These are phyloP conservation scores for Macrophya alboannulata DNA, from an alignment of 2,888 invertebrate genomes.

Conservation along the genomic window DNA sequence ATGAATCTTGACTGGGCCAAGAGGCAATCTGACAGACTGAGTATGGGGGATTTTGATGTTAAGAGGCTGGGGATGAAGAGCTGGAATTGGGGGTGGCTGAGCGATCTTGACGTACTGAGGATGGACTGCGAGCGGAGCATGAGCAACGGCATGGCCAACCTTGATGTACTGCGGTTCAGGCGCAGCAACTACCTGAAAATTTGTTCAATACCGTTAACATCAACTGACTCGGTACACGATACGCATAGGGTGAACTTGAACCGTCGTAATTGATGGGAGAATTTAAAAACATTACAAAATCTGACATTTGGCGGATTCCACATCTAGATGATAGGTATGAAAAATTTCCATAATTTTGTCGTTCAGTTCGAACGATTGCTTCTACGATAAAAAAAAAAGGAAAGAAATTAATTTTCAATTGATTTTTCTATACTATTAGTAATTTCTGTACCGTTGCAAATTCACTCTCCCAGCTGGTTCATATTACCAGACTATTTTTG, in stretches of 20 bases:
- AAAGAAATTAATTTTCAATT: background rate
- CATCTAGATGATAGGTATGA: too few species aligned
- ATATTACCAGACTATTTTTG: background rate
- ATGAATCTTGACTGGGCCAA: constrained; percentile 77
- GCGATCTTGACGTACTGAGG: constrained; percentile 67
- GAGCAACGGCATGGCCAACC: constrained; percentile 45
- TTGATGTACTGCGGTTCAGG: constrained; percentile 46
- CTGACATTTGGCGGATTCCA: too few species aligned
- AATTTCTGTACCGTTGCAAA: background rate
- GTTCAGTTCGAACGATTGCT: background rate
- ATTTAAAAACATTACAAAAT: background rate
- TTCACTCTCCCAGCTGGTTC: background rate
- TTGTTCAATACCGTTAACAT: background rate
- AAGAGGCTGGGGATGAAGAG: constrained; percentile 75
- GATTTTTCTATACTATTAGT: background rate
- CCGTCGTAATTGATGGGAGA: background rate
- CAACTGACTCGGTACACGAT: background rate
- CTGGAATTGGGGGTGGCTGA: constrained; percentile 74
- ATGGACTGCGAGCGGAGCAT: constrained; percentile 49
- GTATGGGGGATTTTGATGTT: constrained; percentile 72
- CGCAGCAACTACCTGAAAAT: constrained; percentile 46
- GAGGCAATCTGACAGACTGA: constrained; percentile 71
- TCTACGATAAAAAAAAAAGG: background rate
- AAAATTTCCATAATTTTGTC: too few species aligned
- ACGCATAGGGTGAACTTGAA: background rate